Evolutionary conservation across 2,888 invertebrate species (phyloP), one percentile per base, ranked within the genome.

Genomic region (Junonia oenone): DNA sequence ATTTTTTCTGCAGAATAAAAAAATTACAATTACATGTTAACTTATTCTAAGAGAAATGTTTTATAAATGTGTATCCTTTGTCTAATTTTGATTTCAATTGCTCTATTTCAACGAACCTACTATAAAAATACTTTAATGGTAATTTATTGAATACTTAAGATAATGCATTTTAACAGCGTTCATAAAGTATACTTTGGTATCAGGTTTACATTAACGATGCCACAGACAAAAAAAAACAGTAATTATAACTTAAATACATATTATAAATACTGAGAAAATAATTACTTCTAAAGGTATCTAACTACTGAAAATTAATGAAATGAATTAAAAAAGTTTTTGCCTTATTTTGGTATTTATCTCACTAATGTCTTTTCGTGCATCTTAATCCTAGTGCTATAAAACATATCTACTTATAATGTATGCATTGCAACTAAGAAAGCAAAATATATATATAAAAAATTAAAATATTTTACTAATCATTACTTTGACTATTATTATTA

Each of bases 281-380:
- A 19, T n/a, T 33, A 33, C n/a, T 33, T 11, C n/a, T n/a, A 33
- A 11, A n/a, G 22, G 22, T 22, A n/a, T n/a, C n/a, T 22, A 22
- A 22, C 22, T 5, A 22, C 22, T 22, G 22, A 22, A 22, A 22
- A 22, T 22, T 22, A n/a, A 33, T 33, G 8, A 38, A 1, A 40
- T 40, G n/a, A 27, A 17, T 29, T 45, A 40, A 50, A 40, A 45
- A 38, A 54, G 22, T 14, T 50, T 46, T 29, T 43, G 47, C 46
- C 15, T 46, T 40, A 27, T 27, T 49, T 37, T 3, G n/a, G 40
- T 57, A 69, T 65, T 66, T 73, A 73, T 86, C 86, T 86, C 86
- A 87, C 87, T 87, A 82, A 76, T 82, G 87, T 87, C 86, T 87
- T 87, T 82, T 83, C 79, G 77, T 80, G 78, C 76, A 72, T 76